Evolutionary conservation across 2,113 vertebrate genomes (phyloP).

Genomic region (Bungarus multicinctus): DNA sequence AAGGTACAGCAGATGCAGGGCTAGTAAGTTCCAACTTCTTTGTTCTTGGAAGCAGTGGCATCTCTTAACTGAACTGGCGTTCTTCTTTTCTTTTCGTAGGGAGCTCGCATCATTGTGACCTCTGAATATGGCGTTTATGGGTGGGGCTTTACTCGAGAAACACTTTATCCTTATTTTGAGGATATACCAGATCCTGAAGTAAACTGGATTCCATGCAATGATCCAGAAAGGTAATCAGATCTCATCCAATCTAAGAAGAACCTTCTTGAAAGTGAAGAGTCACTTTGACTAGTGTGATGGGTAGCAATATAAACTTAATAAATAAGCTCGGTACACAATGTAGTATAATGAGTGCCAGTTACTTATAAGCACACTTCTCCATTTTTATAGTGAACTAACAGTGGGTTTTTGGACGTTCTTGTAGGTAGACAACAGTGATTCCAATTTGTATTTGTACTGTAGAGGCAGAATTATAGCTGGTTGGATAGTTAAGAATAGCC

Average conservation of each 20-base stretch:
- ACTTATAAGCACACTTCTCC: neutral
- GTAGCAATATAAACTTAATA: neutral
- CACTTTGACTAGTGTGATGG: neutral
- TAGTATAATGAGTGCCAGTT: neutral
- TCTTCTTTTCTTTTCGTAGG: conserved; percentile 27
- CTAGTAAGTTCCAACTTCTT: neutral
- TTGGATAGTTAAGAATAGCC: neutral
- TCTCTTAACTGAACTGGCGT: neutral
- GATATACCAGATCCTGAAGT: conserved; percentile 53
- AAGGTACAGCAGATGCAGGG: conserved; percentile 23
- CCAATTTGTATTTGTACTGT: neutral
- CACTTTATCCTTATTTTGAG: conserved; percentile 56
- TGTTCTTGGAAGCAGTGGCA: neutral
- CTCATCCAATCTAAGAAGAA: accelerated
- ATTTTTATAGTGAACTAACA: neutral
- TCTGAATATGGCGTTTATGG: conserved; percentile 61
- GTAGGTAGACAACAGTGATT: neutral
- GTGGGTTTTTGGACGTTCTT: neutral
- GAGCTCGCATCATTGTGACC: conserved; percentile 52
- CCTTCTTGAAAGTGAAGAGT: neutral
- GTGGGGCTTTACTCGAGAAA: conserved; percentile 61
- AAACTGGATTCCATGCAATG: conserved; percentile 54
- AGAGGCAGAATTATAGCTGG: neutral
- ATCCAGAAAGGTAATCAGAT: conserved; percentile 55
- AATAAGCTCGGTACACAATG: neutral